Base-by-base conservation (phyloP, 1,140 invertebrate species). In the Psix sp. region DNA sequence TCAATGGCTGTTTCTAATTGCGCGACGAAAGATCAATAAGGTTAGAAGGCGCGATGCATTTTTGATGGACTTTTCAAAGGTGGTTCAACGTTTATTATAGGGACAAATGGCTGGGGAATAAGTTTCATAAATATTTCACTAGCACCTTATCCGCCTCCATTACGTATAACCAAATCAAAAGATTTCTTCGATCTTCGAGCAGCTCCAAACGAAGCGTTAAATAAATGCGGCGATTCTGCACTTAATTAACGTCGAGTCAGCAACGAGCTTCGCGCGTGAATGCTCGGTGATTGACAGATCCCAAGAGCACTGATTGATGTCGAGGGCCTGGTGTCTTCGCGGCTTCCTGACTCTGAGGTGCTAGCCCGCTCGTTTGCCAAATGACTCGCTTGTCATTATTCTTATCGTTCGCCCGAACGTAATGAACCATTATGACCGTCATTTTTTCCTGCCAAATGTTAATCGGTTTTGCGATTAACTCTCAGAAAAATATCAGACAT, bases 61-160 rank as follows among this genome's bases (percentile, higher is more conserved):
- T 73, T 77, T 77, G 60, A 77, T 77, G 54, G 13, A 38, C 36
- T 49, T n/a, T n/a, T n/a, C n/a, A n/a, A n/a, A n/a, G n/a, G n/a
- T n/a, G n/a, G n/a, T n/a, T n/a, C n/a, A n/a, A n/a, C n/a, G n/a
- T n/a, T n/a, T n/a, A n/a, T n/a, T n/a, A n/a, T n/a, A 73, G 21
- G 17, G 42, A 84, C 26, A 29, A 84, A 59, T 82, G 82, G 74
- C 80, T 74, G 54, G 77, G 82, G 79, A 78, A 62, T 76, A 31
- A 48, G 79, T 80, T 81, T 79, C 74, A 83, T 84, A 87, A 87
- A 86, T 87, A 85, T 87, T 85, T 86, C 83, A 85, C 85, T 85
- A 83, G 83, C 81, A 79, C 82, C 80, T 85, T 80, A 79, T 82
- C 80, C 78, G 78, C 82, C 77, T 85, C 85, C 81, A 84, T 85